Conservation (phyloP, 2,888 invertebrate species). For the Drosophila melanocephala region DNA sequence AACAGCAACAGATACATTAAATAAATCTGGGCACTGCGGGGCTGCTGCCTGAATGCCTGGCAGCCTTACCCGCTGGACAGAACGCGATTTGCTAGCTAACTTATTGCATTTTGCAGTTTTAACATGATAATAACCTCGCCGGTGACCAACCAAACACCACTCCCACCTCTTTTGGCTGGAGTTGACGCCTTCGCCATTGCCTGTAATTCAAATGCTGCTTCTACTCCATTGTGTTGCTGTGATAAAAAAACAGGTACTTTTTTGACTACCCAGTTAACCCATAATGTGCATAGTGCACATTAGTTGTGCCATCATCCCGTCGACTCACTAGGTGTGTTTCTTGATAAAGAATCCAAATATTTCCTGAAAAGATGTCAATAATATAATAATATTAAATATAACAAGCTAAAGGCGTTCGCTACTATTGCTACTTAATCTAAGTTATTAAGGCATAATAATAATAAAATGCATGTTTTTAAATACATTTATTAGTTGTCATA, state of each 20-base stretch:
- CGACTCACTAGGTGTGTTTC: not conserved
- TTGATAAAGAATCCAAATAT: too few species aligned
- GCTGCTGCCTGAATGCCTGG: slow-evolving; percentile 11
- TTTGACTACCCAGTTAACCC: slow-evolving; percentile 20
- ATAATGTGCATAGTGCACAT: not conserved
- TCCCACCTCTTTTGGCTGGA: slow-evolving; percentile 17
- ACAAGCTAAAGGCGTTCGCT: too few species aligned
- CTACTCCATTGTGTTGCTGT: slow-evolving; percentile 21
- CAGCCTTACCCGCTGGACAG: slow-evolving; percentile 45
- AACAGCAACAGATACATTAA: slow-evolving; percentile 38
- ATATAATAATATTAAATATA: not conserved
- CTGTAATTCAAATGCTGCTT: slow-evolving; percentile 53
- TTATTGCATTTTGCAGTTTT: slow-evolving; percentile 70
- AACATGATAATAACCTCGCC: slow-evolving; percentile 70
- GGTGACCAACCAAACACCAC: slow-evolving; percentile 38
- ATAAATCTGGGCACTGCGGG: slow-evolving; percentile 72
- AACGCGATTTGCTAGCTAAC: slow-evolving; percentile 63
- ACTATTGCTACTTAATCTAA: not conserved
- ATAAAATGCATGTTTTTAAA: not conserved
- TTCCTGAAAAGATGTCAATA: not conserved
- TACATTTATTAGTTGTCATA: not conserved
- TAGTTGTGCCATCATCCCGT: not conserved
- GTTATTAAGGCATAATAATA: not conserved
- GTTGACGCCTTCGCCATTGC: slow-evolving; percentile 47
- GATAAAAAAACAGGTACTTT: slow-evolving; percentile 8